phyloP scores from a whole-genome alignment of 2,113 vertebrate species.

The Tichodroma muraria region DNA sequence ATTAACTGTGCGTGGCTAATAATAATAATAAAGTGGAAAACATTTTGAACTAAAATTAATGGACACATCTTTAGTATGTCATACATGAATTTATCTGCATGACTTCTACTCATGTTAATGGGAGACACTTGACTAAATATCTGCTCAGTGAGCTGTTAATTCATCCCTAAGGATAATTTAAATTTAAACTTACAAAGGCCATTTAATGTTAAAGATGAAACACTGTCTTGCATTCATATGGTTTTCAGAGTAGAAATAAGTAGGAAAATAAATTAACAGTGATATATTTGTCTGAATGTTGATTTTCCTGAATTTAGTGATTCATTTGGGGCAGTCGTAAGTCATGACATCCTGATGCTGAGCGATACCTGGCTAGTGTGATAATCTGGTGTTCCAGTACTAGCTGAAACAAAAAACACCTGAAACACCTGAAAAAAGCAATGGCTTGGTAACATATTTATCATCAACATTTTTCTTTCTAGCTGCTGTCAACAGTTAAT shows the following conservation, averaged over 20 bases:
- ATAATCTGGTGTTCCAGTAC: background rate
- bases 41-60: conserved; percentile 33
- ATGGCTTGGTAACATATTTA: background rate
- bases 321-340: background rate
- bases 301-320: background rate
- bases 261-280: background rate
- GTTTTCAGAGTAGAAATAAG: background rate
- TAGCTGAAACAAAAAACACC: no score
- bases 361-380: background rate
- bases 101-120: conserved; percentile 24
- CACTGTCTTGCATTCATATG: background rate
- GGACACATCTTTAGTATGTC: conserved; percentile 8
- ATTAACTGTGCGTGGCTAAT: background rate
- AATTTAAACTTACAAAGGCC: conserved; percentile 39
- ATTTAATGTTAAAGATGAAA: conserved; percentile 25
- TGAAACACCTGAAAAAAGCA: background rate
- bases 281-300: background rate
- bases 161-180: conserved; percentile 31
- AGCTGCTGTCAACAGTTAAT: background rate
- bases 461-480: background rate
- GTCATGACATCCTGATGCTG: background rate
- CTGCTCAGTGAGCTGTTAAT: conserved; percentile 31
- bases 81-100: conserved; percentile 26
- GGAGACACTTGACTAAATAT: conserved; percentile 8
- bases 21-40: conserved; percentile 23